Conservation (phyloP, 1,140 invertebrate species). For the Calephelis nemesis region DNA sequence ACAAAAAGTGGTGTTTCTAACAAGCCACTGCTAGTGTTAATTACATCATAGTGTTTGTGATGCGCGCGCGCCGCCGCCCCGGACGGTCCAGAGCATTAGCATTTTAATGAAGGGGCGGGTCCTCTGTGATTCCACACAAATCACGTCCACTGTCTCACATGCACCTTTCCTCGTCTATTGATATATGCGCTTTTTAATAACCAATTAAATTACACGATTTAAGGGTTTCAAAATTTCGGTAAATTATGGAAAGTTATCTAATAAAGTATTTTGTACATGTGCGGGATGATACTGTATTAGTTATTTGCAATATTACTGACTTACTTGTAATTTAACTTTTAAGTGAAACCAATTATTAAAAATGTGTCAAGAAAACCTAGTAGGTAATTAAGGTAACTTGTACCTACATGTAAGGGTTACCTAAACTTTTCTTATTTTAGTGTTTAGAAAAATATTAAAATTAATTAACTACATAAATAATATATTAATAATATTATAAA, state of each 20-base stretch:
- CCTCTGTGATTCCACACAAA: constrained; percentile 45
- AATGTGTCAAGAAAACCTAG: too few species aligned
- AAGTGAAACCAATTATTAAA: too few species aligned
- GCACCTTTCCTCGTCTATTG: constrained; percentile 45
- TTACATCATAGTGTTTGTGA: constrained; percentile 31
- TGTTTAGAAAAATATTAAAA: too few species aligned
- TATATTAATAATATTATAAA: too few species aligned
- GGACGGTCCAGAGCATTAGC: constrained; percentile 57
- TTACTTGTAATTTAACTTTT: too few species aligned
- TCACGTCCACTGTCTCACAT: constrained; percentile 56
- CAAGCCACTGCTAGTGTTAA: constrained; percentile 34
- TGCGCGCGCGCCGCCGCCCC: constrained; percentile 35
- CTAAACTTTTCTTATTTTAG: too few species aligned
- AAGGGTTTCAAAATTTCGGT: constrained; percentile 3
- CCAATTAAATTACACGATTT: constrained; percentile 62
- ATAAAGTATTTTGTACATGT: not conserved
- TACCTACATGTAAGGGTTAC: too few species aligned
- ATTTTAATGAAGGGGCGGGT: constrained; percentile 74
- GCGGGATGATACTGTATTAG: not conserved
- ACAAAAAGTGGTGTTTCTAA: not conserved
- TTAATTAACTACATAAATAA: too few species aligned
- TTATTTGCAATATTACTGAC: too few species aligned
- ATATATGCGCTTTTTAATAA: constrained; percentile 73
- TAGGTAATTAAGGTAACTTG: too few species aligned
- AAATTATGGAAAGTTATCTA: not conserved